Conservation (phyloP, 2,888 invertebrate genomes). For the Pachliopta kotzebuea region DNA sequence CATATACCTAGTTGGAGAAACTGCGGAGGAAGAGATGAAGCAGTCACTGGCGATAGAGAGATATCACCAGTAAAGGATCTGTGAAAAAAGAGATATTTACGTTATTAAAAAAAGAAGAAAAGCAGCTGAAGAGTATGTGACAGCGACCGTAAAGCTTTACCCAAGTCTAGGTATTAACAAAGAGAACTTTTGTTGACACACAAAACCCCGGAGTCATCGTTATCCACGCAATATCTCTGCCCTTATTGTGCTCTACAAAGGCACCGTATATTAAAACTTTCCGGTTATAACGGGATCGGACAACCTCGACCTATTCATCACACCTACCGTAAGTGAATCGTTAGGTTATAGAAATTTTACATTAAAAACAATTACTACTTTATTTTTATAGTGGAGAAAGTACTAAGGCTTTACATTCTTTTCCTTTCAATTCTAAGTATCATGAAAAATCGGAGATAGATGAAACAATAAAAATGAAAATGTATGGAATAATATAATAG, state of each 20-base stretch:
- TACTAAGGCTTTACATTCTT: too few species aligned
- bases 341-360: not conserved
- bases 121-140: not conserved
- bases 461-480: too few species aligned
- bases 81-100: too few species aligned
- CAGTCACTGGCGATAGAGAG: too few species aligned
- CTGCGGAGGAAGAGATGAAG: too few species aligned
- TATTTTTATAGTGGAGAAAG: not conserved
- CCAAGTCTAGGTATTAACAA: constrained; percentile 15
- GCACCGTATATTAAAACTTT: constrained; percentile 28
- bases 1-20: too few species aligned
- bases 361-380: not conserved
- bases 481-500: too few species aligned
- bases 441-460: too few species aligned
- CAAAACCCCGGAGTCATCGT: constrained; percentile 18
- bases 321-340: constrained; percentile 4
- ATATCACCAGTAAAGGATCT: too few species aligned
- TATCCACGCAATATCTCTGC: constrained; percentile 17
- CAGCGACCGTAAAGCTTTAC: not conserved
- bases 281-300: constrained; percentile 18
- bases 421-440: too few species aligned
- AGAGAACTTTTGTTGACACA: constrained; percentile 23
- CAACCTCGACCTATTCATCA: constrained; percentile 12
- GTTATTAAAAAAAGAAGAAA: constrained; percentile 4
- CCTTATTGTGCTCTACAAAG: constrained; percentile 25